Base-by-base conservation (phyloP, 2,113 vertebrate genomes). In the Polypterus senegalus region DNA sequence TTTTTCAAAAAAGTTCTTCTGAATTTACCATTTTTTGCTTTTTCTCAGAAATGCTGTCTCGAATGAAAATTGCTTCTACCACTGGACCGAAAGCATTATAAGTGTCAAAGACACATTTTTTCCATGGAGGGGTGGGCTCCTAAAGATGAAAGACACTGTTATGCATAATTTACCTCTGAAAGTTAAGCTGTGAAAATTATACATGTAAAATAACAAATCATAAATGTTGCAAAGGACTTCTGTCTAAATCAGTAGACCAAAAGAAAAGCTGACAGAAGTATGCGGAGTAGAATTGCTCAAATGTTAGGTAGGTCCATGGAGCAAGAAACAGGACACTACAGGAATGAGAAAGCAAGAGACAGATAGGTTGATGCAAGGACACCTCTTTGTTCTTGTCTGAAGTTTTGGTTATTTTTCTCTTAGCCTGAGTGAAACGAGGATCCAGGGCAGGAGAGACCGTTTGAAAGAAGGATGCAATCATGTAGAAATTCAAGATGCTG, bases 401-500 rank as follows among this genome's bases (percentile, higher is more conserved):
- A 48, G 68, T 69, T 46, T 62, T 5, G 5, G 78, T 78, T 56
- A 81, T 64, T 60, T 73, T 78, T 10, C 60, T 77, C 46, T 69
- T 67, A 5, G 69, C 78, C 62, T 79, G 69, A 44, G 65, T 67
- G 57, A 86, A 86, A 46, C 75, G 80, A 65, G 81, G 78, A 66
- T 83, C 81, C 58, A 88, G 73, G 1, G 83, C 81, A 3, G 82
- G 84, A 62, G 78, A 77, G 53, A 88, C 44, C 5, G 78, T 84
- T 69, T 86, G 79, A 66, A 88, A 73, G 9, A 86, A 74, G 66
- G 77, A 80, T 43, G 86, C 64, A 57, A 86, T 49, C 84, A 88
- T 88, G 58, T 70, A 88, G 0, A 77, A 83, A 43, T 83, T 80
- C 61, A 88, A 72, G 7, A 79, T 68, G 56, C 55, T 64, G 27